Percentiles rank a stretch among this genome's conserved stretches.
Evolutionary conservation across 1,140 invertebrate species (phyloP).

Genomic region (Dolichoris vasculosae): DNA sequence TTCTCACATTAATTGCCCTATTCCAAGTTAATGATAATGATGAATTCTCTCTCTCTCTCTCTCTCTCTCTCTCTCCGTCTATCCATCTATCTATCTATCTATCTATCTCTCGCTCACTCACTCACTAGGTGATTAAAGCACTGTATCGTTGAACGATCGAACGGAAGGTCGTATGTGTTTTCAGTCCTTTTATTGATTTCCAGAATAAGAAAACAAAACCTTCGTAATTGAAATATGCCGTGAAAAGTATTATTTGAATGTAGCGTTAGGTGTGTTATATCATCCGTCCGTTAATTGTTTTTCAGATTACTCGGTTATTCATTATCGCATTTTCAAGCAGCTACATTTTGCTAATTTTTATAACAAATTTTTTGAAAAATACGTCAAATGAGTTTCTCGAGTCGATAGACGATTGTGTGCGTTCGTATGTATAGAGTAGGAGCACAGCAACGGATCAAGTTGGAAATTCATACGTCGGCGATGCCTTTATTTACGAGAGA

Average conservation of each 20-base stretch:
- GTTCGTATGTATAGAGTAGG: not conserved
- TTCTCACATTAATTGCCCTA: not conserved
- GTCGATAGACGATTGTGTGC: not conserved
- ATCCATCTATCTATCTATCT: too few relatives aligned
- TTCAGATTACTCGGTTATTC: too few relatives aligned
- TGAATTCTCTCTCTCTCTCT: not conserved
- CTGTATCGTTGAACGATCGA: conserved; percentile 6
- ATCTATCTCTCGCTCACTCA: not conserved
- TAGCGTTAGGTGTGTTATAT: too few relatives aligned
- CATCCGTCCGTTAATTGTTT: too few relatives aligned
- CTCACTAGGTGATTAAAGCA: not conserved
- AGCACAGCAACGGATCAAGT: not conserved
- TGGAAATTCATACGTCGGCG: conserved; percentile 34
- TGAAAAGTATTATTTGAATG: too few relatives aligned
- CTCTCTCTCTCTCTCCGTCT: too few relatives aligned
- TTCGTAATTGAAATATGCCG: not conserved
- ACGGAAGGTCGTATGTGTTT: not conserved
- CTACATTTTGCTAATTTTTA: too few relatives aligned
- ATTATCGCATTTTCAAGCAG: too few relatives aligned
- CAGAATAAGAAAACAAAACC: not conserved
- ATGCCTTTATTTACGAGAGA: conserved; percentile 26
- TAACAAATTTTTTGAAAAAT: too few relatives aligned
- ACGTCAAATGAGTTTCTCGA: too few relatives aligned
- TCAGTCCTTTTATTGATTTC: not conserved
- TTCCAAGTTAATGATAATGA: conserved; percentile 36